Evolutionary conservation across 2,797 vertebrate species (phyloP).

Genomic region (Lerista edwardsae): DNA sequence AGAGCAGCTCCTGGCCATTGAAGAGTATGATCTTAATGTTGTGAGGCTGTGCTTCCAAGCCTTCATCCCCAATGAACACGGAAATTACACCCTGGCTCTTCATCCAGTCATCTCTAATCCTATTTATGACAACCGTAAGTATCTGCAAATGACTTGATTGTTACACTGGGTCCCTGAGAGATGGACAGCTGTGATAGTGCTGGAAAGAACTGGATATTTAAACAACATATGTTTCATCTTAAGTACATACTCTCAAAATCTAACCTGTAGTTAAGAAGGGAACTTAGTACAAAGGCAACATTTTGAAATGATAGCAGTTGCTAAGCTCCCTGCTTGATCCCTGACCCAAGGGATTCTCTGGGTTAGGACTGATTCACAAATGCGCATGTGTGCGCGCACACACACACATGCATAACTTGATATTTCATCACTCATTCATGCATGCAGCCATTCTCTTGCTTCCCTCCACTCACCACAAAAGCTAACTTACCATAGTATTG

Average conservation of each 20-base stretch:
- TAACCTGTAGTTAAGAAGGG: too few relatives aligned
- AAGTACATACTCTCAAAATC: too few relatives aligned
- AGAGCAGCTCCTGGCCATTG: constrained; percentile 90
- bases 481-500: background rate
- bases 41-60: constrained; percentile 97
- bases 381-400: too few relatives aligned
- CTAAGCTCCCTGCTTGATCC: background rate
- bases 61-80: constrained; percentile 87
- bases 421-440: background rate
- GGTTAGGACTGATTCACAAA: background rate
- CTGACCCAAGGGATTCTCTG: background rate
- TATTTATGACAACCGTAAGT: constrained; percentile 96
- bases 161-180: background rate
- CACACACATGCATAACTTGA: background rate
- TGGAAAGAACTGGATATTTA: too few relatives aligned
- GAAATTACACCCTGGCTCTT: constrained; percentile 83
- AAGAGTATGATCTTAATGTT: constrained; percentile 96
- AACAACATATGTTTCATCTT: too few relatives aligned
- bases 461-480: background rate
- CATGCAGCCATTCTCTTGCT: background rate
- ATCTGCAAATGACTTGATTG: constrained; percentile 10
- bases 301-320: background rate
- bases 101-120: constrained; percentile 93
- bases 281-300: background rate
- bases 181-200: too few relatives aligned